phyloP scores from a whole-genome alignment of 2,888 invertebrate genomes.

The Oligia latruncula region DNA sequence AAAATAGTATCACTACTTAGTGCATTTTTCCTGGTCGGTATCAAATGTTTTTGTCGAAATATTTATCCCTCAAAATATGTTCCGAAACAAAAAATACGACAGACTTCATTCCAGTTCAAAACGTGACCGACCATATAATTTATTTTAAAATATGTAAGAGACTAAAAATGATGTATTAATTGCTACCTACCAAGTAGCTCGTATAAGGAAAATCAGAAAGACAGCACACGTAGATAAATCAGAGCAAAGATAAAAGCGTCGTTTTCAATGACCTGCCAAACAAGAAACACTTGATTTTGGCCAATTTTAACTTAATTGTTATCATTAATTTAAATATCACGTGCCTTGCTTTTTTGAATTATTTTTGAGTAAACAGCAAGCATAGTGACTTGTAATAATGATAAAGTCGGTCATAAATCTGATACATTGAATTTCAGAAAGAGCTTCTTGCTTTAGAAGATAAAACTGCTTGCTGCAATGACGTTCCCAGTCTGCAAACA shows the following conservation, averaged over 20 bases:
- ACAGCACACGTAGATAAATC: conserved; percentile 27
- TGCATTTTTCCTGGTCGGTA: not conserved
- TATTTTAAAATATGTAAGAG: conserved; percentile 19
- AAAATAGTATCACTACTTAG: not conserved
- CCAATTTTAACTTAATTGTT: conserved; percentile 9
- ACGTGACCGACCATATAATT: conserved; percentile 36
- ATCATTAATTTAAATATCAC: conserved; percentile 32
- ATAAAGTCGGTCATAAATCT: too few relatives aligned
- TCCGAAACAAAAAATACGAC: not conserved
- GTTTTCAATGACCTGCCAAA: conserved; percentile 47
- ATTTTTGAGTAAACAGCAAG: not conserved
- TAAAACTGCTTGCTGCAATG: not conserved
- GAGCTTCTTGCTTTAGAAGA: not conserved
- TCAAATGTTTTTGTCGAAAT: not conserved
- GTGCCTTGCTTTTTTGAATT: not conserved
- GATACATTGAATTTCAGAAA: not conserved
- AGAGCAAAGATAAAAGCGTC: conserved; percentile 26
- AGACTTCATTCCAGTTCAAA: conserved; percentile 25
- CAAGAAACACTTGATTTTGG: conserved; percentile 31
- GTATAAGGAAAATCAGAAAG: conserved; percentile 20
- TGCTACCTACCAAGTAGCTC: conserved; percentile 20
- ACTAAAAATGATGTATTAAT: conserved; percentile 21
- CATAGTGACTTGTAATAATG: conserved; percentile 2
- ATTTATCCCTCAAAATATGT: not conserved
- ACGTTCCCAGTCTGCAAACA: not conserved